Base-by-base conservation (phyloP, 2,113 vertebrate genomes). In the Bucco capensis region DNA sequence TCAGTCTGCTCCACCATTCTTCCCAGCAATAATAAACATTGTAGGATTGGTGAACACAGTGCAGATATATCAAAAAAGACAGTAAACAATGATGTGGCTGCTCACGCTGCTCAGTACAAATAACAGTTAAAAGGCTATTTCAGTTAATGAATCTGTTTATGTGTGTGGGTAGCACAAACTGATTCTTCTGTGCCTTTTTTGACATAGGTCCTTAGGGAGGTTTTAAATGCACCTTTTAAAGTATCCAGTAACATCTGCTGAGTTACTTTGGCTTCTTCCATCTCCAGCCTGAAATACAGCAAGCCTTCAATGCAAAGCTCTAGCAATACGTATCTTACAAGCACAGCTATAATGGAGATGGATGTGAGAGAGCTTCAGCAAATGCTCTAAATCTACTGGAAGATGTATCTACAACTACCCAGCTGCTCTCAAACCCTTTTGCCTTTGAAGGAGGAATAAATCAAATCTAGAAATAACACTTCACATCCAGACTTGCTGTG, bases 41-140 rank as follows among this genome's bases (percentile, higher is more conserved):
- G 91, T 72, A 49, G 66, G 61, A 57, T 47, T 94, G 77, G 58
- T 73, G 87, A 89, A 78, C 37, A 51, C 38, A 8, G 71, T 12
- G 54, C 65, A 93, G 82, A 71, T 65, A 53, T 24, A 61, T 89
- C 89, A 73, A 30, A 85, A 80, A 89, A 80, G 71, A n/a, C 14
- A 31, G 66, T 62, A 72, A 79, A 85, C 51, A 72, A 12, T 4
- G 4, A 61, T 0, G 1, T 33, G 25, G 37, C 67, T 79, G 70
- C 62, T 87, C 4, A 0, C 82, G 35, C 15, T 46, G 10, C 33
- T 82, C 62, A 17, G 31, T 42, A 57, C 1, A 4, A 65, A 0
- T 42, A 85, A 66, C 74, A 66, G 50, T 89, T 89, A 79, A 92
- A 91, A 83, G 62, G 75, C 91, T 75, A 12, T 89, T 92, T 83